phyloP scores from a whole-genome alignment of 2,888 invertebrate genomes.

The Clunio marinus region DNA sequence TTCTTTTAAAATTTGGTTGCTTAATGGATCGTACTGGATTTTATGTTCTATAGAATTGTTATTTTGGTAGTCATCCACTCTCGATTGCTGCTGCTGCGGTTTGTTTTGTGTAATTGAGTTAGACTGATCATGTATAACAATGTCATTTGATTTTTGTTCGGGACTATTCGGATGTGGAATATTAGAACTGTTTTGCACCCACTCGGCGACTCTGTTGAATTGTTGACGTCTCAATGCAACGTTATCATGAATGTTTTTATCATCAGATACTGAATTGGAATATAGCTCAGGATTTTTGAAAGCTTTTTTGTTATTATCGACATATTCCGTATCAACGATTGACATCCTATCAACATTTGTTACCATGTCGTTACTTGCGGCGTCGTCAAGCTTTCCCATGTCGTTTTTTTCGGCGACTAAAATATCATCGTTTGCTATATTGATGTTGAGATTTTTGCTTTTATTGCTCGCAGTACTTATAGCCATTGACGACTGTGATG shows the following conservation, averaged over 20 bases:
- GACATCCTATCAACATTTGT: conserved; percentile 44
- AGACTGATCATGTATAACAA: no score
- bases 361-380: conserved; percentile 40
- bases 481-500: conserved; percentile 37
- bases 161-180: neutral
- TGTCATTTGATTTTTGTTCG: neutral
- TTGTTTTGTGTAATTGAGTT: neutral
- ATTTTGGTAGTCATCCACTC: neutral
- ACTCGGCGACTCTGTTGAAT: conserved; percentile 67
- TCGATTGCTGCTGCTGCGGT: neutral
- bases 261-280: no score
- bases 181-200: conserved; percentile 62
- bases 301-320: neutral
- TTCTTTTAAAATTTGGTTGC: neutral
- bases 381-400: conserved; percentile 37
- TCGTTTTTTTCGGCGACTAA: conserved; percentile 38
- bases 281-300: no score
- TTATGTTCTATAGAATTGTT: neutral
- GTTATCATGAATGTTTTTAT: conserved; percentile 48
- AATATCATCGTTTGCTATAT: conserved; percentile 17
- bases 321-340: neutral
- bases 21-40: neutral
- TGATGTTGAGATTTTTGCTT: conserved; percentile 7
- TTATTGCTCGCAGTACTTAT: conserved; percentile 26
- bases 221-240: conserved; percentile 60